Base-by-base conservation (phyloP, 2,797 vertebrate species). In the Emydoidea blandingii region DNA sequence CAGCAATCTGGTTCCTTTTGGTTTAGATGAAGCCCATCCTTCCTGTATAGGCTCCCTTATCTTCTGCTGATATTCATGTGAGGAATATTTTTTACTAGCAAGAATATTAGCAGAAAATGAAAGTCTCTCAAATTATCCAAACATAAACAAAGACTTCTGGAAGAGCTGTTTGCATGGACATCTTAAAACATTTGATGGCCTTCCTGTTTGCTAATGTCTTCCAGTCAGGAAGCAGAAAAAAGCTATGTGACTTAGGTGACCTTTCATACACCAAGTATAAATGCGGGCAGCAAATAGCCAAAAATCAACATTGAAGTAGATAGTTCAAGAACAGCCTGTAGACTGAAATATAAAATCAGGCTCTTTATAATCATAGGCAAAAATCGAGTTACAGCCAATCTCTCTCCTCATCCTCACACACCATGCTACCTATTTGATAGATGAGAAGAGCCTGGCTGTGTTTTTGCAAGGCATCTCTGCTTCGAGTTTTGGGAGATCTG, bases 261-360 rank as follows among this genome's bases (percentile, higher is more conserved):
- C 1, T 27, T 19, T 76, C n/a, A 25, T 8, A 59, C 12, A 15
- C 6, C 57, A 31, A 31, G 57, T 31, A 59, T 59, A 31, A 59
- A 29, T 56, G 23, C 54, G 4, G 54, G 54, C 23, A 56, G 54
- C 54, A 21, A 56, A 56, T 10, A 56, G 54, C 54, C 54, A 56
- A 56, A 53, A 53, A 53, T 53, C 16, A 19, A 25, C 54, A 65
- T 65, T 23, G 65, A 72, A n/a, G 34, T 9, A 86, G 56, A 79
- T 15, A 68, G 79, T 83, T 93, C 11, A 85, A 78, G n/a, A 85
- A 62, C 3, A 83, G 31, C 5, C 29, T 4, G 3, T 34, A 81
- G 34, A 44, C 54, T 54, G 7, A 37, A 19, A 25, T 50, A 57
- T 56, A 83, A 59, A 81, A 56, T 0, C 1, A 76, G 5, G 0